Percentiles rank a stretch among this genome's conserved stretches.
phyloP scores from a whole-genome alignment of 1,140 invertebrate genomes.

The Drosophila bipectinata region DNA sequence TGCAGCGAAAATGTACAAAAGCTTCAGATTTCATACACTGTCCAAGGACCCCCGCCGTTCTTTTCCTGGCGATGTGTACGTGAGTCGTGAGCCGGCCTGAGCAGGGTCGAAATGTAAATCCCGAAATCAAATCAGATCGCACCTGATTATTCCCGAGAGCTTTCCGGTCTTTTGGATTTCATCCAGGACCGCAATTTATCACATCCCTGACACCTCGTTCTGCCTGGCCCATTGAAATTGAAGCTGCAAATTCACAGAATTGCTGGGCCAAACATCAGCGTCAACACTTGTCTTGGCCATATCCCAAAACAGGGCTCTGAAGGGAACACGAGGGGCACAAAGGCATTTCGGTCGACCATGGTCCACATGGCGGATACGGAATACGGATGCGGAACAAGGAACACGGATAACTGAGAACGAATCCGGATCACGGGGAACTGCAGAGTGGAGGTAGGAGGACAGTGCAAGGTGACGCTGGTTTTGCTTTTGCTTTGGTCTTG shows the following conservation, averaged over 20 bases:
- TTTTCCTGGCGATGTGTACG: conserved; percentile 46
- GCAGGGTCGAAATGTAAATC: conserved; percentile 1
- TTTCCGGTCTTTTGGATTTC: not conserved
- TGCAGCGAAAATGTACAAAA: conserved; percentile 66
- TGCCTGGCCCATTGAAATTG: conserved; percentile 46
- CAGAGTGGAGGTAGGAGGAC: not conserved
- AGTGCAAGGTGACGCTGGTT: conserved; percentile 41
- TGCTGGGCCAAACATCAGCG: conserved; percentile 31
- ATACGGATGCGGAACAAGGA: conserved; percentile 4
- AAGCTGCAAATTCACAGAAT: conserved; percentile 59
- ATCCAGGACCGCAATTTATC: conserved; percentile 29
- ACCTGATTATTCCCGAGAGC: conserved; percentile 31
- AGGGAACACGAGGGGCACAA: conserved; percentile 14
- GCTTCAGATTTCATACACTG: conserved; percentile 67
- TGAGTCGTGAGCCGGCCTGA: conserved; percentile 28
- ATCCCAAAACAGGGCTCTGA: conserved; percentile 10
- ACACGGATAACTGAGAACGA: not conserved
- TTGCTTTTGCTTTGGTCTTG: conserved; percentile 34
- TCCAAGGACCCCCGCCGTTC: conserved; percentile 42
- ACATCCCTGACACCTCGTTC: conserved; percentile 37
- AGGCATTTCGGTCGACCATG: conserved; percentile 64
- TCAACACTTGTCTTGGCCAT: conserved; percentile 39
- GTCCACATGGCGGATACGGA: conserved; percentile 60
- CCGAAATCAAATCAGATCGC: conserved; percentile 34
- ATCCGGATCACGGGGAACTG: too few species aligned